These are phyloP conservation scores for Xenopus borealis DNA, from an alignment of 2,113 vertebrate genomes.

Conservation along the genomic window DNA sequence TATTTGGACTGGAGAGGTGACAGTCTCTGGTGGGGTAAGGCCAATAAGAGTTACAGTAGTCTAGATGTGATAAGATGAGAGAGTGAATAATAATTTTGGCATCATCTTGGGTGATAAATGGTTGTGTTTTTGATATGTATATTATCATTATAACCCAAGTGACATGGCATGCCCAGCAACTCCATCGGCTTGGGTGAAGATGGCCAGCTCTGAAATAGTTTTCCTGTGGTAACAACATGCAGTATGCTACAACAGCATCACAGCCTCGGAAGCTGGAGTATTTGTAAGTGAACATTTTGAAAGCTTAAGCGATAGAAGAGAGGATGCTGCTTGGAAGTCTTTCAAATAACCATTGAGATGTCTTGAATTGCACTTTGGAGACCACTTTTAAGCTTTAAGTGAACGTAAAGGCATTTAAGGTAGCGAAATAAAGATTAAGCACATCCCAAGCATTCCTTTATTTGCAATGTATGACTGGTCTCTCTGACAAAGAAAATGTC, in stretches of 20 bases:
- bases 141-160: too few relatives aligned
- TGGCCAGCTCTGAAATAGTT: neutral
- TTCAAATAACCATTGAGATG: slow-evolving; percentile 23
- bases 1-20: too few relatives aligned
- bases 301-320: slow-evolving; percentile 1
- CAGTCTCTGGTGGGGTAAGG: too few relatives aligned
- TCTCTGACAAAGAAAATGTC: neutral
- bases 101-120: too few relatives aligned
- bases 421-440: slow-evolving; percentile 35
- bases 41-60: too few relatives aligned
- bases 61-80: too few relatives aligned
- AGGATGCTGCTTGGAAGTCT: slow-evolving; percentile 13
- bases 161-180: neutral
- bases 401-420: slow-evolving; percentile 13
- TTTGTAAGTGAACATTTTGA: slow-evolving; percentile 14
- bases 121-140: too few relatives aligned
- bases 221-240: neutral
- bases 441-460: neutral
- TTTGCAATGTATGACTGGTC: neutral
- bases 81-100: too few relatives aligned
- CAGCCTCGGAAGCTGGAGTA: neutral
- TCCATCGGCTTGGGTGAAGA: neutral
- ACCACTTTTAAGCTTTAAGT: slow-evolving; percentile 30
- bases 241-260: neutral
- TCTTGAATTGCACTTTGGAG: slow-evolving; percentile 26